Evolutionary conservation across 2,888 invertebrate genomes (phyloP), one percentile per base, ranked within the genome.

Genomic region (Clusia tigrina): DNA sequence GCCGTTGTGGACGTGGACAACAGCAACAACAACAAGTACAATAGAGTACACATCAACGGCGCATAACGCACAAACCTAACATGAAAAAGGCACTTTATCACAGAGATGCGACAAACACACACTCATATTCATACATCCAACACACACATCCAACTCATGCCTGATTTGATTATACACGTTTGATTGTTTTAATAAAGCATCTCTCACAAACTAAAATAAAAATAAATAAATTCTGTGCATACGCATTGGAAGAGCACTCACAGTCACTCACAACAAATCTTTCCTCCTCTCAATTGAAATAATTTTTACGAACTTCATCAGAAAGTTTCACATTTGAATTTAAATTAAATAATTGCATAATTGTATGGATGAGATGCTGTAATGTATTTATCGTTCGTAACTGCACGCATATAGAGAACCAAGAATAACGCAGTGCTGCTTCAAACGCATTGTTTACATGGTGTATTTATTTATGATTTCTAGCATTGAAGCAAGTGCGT

Each of bases 311-410:
- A 58, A 62, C 62, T 58, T 62, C 58, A 62, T 68, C 69, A 69
- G n/a, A n/a, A 65, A 65, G 55, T 37, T 60, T 25, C 3, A 37
- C 55, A 51, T 60, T 55, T 52, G 42, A n/a, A 6, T 10, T 18
- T 51, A 69, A 75, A 75, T 75, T 75, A 76, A 72, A 77, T 76
- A 75, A 75, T 76, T 76, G 77, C 18, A 20, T 5, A 18, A 20
- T 5, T 6, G 18, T 3, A 42, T 15, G 42, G n/a, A n/a, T 42
- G n/a, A 42, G n/a, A 15, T 6, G 3, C 2, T 42, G 42, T 3
- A 6, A 5, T 42, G 42, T 42, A 42, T n/a, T 42, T 17, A 32
- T 9, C 32, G 32, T 32, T 9, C 32, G 32, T 12, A 9, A 9
- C 32, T 32, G 32, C 32, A 32, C 32, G 12, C 32, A 32, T 32